Evolutionary conservation across 2,113 vertebrate genomes (phyloP).

Genomic region (Nipponia nippon): DNA sequence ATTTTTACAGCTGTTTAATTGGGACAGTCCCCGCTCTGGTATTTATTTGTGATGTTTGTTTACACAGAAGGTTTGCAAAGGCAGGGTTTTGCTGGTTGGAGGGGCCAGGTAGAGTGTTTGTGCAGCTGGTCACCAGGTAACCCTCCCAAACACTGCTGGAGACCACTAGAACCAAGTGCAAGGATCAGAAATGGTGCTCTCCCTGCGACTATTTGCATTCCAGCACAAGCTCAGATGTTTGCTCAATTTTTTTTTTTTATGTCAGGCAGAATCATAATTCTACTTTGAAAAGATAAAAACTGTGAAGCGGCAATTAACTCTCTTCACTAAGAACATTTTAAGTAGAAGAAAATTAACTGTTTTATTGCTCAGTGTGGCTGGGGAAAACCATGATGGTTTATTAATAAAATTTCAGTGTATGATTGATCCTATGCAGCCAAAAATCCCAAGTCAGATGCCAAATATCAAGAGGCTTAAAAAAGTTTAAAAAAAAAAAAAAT

Average conservation of each 20-base stretch:
- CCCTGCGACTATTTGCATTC: not conserved
- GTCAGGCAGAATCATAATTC: not conserved
- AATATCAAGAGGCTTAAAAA: not conserved
- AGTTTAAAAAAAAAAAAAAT: not conserved
- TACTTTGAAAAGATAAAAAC: constrained; percentile 15
- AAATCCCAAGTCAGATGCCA: not conserved
- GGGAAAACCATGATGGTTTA: not conserved
- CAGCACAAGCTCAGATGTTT: not conserved
- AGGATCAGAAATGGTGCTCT: not conserved
- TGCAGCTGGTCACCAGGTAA: constrained; percentile 55
- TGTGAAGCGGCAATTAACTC: not conserved
- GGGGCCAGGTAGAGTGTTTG: constrained; percentile 47
- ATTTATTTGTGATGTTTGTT: constrained; percentile 47
- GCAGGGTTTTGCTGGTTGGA: not conserved
- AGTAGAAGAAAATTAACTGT: not conserved
- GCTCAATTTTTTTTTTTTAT: not conserved
- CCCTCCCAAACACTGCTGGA: constrained; percentile 33
- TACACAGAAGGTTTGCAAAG: constrained; percentile 35
- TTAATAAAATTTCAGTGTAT: not conserved
- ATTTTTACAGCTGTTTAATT: constrained; percentile 56
- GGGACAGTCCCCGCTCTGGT: not conserved
- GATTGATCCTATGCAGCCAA: not conserved
- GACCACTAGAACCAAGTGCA: not conserved
- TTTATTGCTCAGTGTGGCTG: not conserved
- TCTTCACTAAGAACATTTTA: not conserved